Evolutionary conservation across 2,888 invertebrate genomes (phyloP).

Genomic region (Ornithoptera priamus): DNA sequence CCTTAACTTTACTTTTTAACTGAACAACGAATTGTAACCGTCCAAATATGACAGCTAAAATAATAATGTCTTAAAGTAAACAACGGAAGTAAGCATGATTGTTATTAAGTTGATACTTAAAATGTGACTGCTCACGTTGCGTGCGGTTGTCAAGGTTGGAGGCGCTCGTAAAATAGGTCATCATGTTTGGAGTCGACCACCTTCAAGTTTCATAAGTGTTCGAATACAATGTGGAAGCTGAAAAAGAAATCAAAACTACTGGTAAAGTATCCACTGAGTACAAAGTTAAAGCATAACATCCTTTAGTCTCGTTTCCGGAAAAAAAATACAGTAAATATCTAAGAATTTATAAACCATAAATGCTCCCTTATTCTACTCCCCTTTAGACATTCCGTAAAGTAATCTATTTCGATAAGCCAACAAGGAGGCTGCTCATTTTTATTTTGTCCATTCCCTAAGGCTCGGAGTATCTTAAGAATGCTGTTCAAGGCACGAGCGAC

Average conservation of each 20-base stretch:
- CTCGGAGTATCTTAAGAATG: slow-evolving; percentile 60
- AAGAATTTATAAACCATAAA: slow-evolving; percentile 57
- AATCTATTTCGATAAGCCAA: slow-evolving; percentile 78
- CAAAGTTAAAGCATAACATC: no score
- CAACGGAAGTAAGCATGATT: slow-evolving; percentile 61
- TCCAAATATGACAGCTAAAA: slow-evolving; percentile 37
- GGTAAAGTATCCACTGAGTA: background rate
- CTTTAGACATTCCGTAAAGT: slow-evolving; percentile 71
- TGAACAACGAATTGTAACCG: slow-evolving; percentile 2
- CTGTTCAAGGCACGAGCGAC: slow-evolving; percentile 39
- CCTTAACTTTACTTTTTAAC: slow-evolving; percentile 5
- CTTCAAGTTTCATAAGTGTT: slow-evolving; percentile 59
- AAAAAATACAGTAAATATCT: slow-evolving; percentile 38
- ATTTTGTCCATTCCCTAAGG: slow-evolving; percentile 75
- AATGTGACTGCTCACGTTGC: slow-evolving; percentile 63
- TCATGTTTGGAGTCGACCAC: slow-evolving; percentile 69
- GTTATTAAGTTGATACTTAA: slow-evolving; percentile 67
- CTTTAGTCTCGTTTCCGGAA: background rate
- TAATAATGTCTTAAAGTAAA: slow-evolving; percentile 71
- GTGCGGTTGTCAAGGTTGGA: slow-evolving; percentile 67
- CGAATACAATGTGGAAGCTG: slow-evolving; percentile 40
- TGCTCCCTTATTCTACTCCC: slow-evolving; percentile 48
- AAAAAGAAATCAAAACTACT: slow-evolving; percentile 39
- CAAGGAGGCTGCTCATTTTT: slow-evolving; percentile 76
- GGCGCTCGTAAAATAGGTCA: slow-evolving; percentile 65